Conservation (phyloP, 2,888 invertebrate genomes). For the Hypsopygia costalis region DNA sequence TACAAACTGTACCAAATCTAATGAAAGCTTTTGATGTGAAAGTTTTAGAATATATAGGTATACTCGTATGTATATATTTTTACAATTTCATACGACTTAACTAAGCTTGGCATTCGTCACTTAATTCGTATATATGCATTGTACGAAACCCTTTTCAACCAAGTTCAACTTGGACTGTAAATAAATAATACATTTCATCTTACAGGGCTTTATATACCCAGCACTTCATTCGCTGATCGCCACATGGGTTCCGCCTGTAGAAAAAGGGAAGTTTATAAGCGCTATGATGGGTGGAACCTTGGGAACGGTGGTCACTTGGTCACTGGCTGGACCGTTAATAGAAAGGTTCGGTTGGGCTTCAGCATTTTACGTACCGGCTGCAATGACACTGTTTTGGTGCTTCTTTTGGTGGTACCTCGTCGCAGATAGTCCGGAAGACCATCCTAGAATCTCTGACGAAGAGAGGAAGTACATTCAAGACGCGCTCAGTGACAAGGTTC, state of each 20-base stretch:
- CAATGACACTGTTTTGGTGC: slow-evolving; percentile 78
- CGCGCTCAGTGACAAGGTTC: slow-evolving; percentile 79
- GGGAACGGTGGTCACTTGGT: slow-evolving; percentile 86
- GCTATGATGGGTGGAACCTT: slow-evolving; percentile 87
- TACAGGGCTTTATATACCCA: slow-evolving; percentile 82
- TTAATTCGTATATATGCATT: too few species aligned
- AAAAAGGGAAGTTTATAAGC: slow-evolving; percentile 86
- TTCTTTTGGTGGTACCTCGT: slow-evolving; percentile 82
- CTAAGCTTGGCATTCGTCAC: too few species aligned
- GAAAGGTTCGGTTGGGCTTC: slow-evolving; percentile 83
- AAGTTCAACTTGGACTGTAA: too few species aligned
- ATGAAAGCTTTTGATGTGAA: too few species aligned
- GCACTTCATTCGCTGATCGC: slow-evolving; percentile 84
- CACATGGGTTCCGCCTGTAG: slow-evolving; percentile 87
- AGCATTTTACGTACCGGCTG: slow-evolving; percentile 83
- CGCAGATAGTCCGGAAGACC: slow-evolving; percentile 82
- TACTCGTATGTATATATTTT: too few species aligned
- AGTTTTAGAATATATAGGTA: too few species aligned
- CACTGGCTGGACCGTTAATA: slow-evolving; percentile 83
- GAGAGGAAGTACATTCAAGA: slow-evolving; percentile 83
- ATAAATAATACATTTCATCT: slow-evolving; percentile 11
- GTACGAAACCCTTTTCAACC: too few species aligned
- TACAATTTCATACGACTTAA: too few species aligned
- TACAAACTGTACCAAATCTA: too few species aligned
- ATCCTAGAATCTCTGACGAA: slow-evolving; percentile 80